Evolutionary conservation across 2,888 invertebrate genomes (phyloP).

Genomic region (Phoenoteleia sp.): DNA sequence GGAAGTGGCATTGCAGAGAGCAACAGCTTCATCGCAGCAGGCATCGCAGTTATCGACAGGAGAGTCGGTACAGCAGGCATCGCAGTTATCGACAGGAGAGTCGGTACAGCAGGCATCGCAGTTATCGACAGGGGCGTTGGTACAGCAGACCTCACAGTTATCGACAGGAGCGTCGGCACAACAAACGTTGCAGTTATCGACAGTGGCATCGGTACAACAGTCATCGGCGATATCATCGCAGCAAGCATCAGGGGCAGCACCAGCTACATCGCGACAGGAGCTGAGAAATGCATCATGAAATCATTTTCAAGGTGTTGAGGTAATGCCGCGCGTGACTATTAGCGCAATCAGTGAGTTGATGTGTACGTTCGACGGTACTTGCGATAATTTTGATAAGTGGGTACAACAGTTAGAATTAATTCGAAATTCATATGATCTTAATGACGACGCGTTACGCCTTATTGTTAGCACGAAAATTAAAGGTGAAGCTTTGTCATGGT

Average conservation of each 20-base stretch:
- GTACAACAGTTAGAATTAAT: conserved; percentile 34
- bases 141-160: background rate
- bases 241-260: background rate
- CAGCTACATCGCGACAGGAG: background rate
- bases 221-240: background rate
- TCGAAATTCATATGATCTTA: conserved; percentile 20
- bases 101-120: too few species aligned
- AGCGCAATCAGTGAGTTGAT: conserved; percentile 33
- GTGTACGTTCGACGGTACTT: conserved; percentile 30
- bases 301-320: background rate
- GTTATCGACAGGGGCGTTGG: too few species aligned
- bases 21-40: too few species aligned
- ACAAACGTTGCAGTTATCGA: background rate
- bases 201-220: background rate
- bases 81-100: too few species aligned
- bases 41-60: too few species aligned
- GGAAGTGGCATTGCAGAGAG: too few species aligned
- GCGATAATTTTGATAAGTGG: conserved; percentile 39
- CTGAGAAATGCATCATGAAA: background rate
- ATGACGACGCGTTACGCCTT: conserved; percentile 20
- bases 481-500: conserved; percentile 14
- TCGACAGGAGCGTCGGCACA: background rate
- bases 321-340: background rate
- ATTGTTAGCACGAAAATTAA: conserved; percentile 42
- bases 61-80: too few species aligned